Conservation (phyloP, 2,888 invertebrate species). For the Tetragnatha montana region DNA sequence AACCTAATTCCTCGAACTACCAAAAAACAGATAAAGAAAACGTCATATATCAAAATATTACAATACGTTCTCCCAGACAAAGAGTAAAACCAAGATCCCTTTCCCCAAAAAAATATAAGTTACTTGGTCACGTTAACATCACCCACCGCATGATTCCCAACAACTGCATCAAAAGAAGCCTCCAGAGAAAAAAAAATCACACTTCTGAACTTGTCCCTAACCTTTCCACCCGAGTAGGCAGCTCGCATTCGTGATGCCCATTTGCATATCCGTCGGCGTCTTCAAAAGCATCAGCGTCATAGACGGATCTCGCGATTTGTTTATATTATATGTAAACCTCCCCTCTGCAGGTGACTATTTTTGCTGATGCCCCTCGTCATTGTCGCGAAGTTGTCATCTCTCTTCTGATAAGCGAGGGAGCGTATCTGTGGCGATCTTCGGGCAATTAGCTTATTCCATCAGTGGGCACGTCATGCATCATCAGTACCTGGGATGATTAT, state of each 20-base stretch:
- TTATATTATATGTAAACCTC: constrained; percentile 7
- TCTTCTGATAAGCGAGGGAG: constrained; percentile 26
- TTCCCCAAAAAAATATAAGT: background rate
- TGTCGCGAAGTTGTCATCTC: constrained; percentile 33
- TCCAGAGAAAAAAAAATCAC: background rate
- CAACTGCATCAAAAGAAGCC: background rate
- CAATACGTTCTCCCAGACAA: too few species aligned
- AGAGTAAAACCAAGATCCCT: too few species aligned
- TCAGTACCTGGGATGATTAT: constrained; percentile 13
- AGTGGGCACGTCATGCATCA: constrained; percentile 34
- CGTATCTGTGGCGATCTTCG: constrained; percentile 30
- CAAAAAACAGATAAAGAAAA: too few species aligned
- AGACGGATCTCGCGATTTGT: constrained; percentile 26
- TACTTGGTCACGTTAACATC: background rate
- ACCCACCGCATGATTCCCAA: background rate
- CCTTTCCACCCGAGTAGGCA: background rate
- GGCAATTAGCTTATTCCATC: constrained; percentile 54
- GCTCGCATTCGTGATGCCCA: background rate
- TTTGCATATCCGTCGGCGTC: constrained; percentile 14
- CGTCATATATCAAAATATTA: too few species aligned
- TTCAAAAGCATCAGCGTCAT: constrained; percentile 43
- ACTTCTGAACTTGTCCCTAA: background rate
- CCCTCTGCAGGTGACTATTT: constrained; percentile 26
- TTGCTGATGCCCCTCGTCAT: background rate
- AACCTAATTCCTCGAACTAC: background rate